These are phyloP conservation scores for Microctonus brassicae DNA, from an alignment of 2,888 invertebrate genomes.

Conservation along the genomic window DNA sequence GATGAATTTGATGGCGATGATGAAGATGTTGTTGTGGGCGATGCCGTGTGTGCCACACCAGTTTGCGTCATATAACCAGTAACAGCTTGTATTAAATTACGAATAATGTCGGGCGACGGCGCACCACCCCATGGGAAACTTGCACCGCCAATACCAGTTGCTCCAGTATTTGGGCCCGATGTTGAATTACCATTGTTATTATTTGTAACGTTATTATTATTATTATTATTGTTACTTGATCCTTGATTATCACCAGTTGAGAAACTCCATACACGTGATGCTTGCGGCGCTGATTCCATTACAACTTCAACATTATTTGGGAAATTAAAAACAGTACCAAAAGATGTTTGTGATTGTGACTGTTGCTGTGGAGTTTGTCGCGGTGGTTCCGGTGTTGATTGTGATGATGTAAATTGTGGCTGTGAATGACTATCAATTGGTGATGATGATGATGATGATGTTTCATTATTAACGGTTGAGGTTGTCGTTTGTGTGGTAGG, in stretches of 20 bases:
- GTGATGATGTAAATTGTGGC: slow-evolving; percentile 39
- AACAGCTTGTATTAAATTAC: slow-evolving; percentile 73
- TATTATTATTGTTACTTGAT: slow-evolving; percentile 46
- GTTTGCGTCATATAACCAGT: slow-evolving; percentile 69
- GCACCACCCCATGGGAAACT: slow-evolving; percentile 69
- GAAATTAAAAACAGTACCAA: slow-evolving; percentile 62
- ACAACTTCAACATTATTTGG: slow-evolving; percentile 73
- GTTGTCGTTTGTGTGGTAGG: no score
- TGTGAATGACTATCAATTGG: slow-evolving; percentile 14
- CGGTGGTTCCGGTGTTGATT: slow-evolving; percentile 36
- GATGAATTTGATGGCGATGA: slow-evolving; percentile 40
- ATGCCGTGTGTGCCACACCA: slow-evolving; percentile 47
- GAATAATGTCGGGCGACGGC: slow-evolving; percentile 71
- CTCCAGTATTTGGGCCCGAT: slow-evolving; percentile 60
- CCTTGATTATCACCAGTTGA: slow-evolving; percentile 52
- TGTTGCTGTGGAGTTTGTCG: slow-evolving; percentile 38
- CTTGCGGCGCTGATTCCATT: slow-evolving; percentile 71
- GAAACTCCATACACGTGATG: slow-evolving; percentile 24
- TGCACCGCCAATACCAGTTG: slow-evolving; percentile 58
- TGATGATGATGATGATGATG: neutral
- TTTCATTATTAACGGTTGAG: slow-evolving; percentile 40
- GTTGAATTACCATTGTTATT: slow-evolving; percentile 46
- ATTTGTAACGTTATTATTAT: slow-evolving; percentile 45
- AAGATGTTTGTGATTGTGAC: slow-evolving; percentile 32
- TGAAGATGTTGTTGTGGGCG: slow-evolving; percentile 40